Percentiles rank a stretch among this genome's conserved stretches.
Evolutionary conservation across 2,888 invertebrate species (phyloP).

Genomic region (Rapana venosa): DNA sequence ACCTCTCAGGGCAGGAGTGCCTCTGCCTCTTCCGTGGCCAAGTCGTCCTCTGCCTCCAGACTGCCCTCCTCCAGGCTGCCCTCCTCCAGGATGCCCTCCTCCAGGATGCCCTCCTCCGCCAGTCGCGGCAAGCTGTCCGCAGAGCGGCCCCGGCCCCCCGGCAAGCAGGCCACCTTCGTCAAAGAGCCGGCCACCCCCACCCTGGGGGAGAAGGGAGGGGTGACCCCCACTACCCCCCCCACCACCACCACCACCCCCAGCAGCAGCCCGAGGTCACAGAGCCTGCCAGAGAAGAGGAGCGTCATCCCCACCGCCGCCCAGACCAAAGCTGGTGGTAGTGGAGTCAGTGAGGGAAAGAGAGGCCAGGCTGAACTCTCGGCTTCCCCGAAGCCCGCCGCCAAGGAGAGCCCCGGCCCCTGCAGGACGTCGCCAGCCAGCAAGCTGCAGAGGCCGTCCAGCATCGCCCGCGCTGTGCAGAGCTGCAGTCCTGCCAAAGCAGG

Average conservation of each 20-base stretch:
- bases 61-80: slow-evolving; percentile 35
- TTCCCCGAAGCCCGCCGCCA: not conserved
- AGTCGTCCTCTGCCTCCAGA: slow-evolving; percentile 36
- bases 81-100: too few species aligned
- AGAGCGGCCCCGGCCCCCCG: slow-evolving; percentile 76
- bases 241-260: not conserved
- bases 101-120: slow-evolving; percentile 30
- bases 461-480: slow-evolving; percentile 37
- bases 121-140: slow-evolving; percentile 21
- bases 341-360: slow-evolving; percentile 41
- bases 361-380: not conserved
- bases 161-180: slow-evolving; percentile 94
- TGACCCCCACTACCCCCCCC: not conserved
- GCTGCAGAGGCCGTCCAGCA: slow-evolving; percentile 42
- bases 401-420: not conserved
- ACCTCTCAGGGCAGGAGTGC: not conserved
- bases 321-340: not conserved
- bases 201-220: slow-evolving; percentile 49
- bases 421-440: not conserved
- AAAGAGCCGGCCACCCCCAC: slow-evolving; percentile 83
- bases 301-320: not conserved
- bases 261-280: not conserved
- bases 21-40: slow-evolving; percentile 45
- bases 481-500: slow-evolving; percentile 49
- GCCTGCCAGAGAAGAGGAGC: slow-evolving; percentile 2